Base-by-base conservation (phyloP, 1,140 invertebrate genomes). In the Uloborus diversus region DNA sequence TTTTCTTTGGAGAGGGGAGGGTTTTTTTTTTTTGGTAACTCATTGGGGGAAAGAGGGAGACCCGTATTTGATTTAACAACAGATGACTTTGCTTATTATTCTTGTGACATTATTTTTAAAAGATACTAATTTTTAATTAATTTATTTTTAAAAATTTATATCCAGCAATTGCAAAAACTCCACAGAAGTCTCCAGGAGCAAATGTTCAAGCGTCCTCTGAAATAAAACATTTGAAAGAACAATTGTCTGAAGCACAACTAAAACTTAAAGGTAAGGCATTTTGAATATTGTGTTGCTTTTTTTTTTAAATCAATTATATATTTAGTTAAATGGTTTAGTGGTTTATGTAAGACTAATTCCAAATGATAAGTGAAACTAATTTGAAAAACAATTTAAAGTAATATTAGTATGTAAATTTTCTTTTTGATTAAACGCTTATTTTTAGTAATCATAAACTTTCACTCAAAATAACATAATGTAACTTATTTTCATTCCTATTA, bases 201-300 rank as follows among this genome's bases (percentile, higher is more conserved):
- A 37, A 33, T 35, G 17, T 37, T 47, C 57, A 35, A 47, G 14
- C 42, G 30, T 13, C 23, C 9, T n/a, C 70, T 28, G 78, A 83
- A 53, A 87, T 91, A 13, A 90, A 92, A 82, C 92, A 94, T 81
- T 86, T 95, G n/a, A 92, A 94, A 85, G 87, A 90, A 53, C 91
- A 93, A 83, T 84, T 94, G 0, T 87, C 86, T n/a, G 90, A 92
- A 65, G 87, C 88, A 68, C 89, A 90, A 83, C 85, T 87, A 13
- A 93, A 95, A 86, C 89, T 93, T 13, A 90, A 91, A 84, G 28
- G 79, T 81, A 81, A 42, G 51, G 17, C 20, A 4, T 53, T 53
- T 53, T 7, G 3, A 53, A n/a, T 53, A n/a, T 7, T 53, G 4
- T 53, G 4, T 4, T 9, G 23, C 23, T n/a, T n/a, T 49, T 28